Conservation (phyloP, 2,797 vertebrate genomes). For the Arremon aurantiirostris region DNA sequence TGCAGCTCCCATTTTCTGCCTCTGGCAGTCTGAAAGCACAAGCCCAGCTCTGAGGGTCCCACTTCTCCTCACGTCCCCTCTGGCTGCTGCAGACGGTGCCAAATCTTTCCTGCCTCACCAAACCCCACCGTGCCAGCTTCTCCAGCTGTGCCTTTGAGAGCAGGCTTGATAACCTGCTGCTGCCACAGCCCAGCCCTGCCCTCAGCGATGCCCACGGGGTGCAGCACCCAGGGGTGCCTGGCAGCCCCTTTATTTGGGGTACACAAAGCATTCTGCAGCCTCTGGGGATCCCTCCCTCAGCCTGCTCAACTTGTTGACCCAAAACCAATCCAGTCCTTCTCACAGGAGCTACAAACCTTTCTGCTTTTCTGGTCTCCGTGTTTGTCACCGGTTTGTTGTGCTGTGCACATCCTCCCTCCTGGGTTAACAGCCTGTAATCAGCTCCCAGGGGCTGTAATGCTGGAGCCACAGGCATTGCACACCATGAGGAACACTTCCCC, state of each 20-base stretch:
- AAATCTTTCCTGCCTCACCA: background rate
- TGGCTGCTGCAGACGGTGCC: background rate
- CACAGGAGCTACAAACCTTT: background rate
- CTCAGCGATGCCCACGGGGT: background rate
- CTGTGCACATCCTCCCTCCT: background rate
- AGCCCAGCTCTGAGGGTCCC: background rate
- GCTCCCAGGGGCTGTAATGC: background rate
- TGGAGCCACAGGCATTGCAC: background rate
- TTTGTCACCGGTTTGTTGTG: background rate
- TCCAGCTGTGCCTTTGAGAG: background rate
- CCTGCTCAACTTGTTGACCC: background rate
- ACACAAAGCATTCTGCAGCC: background rate
- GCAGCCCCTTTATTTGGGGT: background rate
- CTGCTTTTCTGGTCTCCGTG: background rate
- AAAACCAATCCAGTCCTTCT: background rate
- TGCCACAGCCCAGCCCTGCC: background rate
- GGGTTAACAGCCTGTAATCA: background rate
- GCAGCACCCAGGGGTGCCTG: background rate
- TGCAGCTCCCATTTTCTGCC: background rate
- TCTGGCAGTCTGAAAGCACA: background rate
- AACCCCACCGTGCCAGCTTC: background rate
- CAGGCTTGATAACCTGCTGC: background rate
- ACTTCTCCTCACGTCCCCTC: background rate
- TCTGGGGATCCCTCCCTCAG: background rate
- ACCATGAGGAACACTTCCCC: accelerated